Evolutionary conservation across 2,113 vertebrate genomes (phyloP).

Genomic region (Butorides virescens): DNA sequence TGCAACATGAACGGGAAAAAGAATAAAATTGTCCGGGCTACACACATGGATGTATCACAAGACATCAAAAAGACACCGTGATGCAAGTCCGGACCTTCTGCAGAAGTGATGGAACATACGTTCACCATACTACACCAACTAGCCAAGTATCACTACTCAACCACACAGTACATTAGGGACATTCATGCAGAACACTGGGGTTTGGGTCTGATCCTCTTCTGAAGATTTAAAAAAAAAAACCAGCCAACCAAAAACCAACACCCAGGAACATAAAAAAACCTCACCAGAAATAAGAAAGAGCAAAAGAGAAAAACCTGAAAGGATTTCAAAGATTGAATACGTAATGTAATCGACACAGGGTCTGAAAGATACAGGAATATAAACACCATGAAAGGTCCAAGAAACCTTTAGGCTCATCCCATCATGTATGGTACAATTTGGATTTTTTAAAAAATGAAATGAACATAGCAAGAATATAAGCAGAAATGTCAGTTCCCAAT

Average conservation of each 20-base stretch:
- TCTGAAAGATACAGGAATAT: background rate
- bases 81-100: background rate
- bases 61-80: background rate
- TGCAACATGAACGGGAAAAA: constrained; percentile 9
- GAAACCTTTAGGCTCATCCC: background rate
- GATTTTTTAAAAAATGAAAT: background rate
- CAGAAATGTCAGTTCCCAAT: background rate
- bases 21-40: constrained; percentile 27
- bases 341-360: background rate
- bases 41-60: background rate
- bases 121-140: background rate
- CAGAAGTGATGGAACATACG: background rate
- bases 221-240: background rate
- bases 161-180: background rate
- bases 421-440: background rate
- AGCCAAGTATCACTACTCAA: background rate
- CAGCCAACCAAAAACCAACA: background rate
- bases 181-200: background rate
- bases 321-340: background rate
- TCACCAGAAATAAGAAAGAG: background rate
- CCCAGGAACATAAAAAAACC: background rate
- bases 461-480: background rate
- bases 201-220: background rate
- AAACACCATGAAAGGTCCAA: background rate
- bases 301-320: background rate